Base-by-base conservation (phyloP, 35 echinoderm and acorn worm species). In the Ophioderma brevispina region DNA sequence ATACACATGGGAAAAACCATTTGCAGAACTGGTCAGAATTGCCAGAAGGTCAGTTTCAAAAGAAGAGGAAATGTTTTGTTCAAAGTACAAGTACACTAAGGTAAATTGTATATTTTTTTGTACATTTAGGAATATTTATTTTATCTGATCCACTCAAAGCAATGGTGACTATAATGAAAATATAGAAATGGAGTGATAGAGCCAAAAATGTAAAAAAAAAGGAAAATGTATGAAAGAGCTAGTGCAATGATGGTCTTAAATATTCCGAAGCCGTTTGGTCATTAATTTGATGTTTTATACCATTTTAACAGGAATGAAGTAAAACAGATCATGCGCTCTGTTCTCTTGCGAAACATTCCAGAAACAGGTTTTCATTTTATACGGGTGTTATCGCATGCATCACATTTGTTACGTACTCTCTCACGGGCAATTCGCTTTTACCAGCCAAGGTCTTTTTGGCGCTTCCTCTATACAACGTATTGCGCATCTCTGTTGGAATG, bases 1-100 rank as follows among this genome's bases (percentile, higher is more conserved):
- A 15, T 90, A 98, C 70, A 90, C 96, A 11, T 98, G 96, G 96
- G 96, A 98, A 79, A 82, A 82, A 38, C 87, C 93, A 10, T 98
- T 98, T 56, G 88, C 70, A 82, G 75, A 95, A 4, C 79, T 98
- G 5, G 93, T 95, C 0, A 50, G 42, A 28, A 84, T 90, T 86
- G 76, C 86, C 43, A 80, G 96, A 82, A 92, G 93, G 96, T 95
- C 64, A 35, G 92, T 89, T 18, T 38, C 79, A 37, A 18, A 32
- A 32, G 28, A 30, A 25, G 5, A 80, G 36, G 36, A 3, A 80
- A 75, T 30, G n/a, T n/a, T n/a, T n/a, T n/a, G n/a, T n/a, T n/a
- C n/a, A n/a, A n/a, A n/a, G n/a, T n/a, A n/a, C n/a, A n/a, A n/a
- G n/a, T n/a, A n/a, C n/a, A n/a, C n/a, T n/a, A n/a, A n/a, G n/a